A percentile compares a stretch with the other conserved stretches of the same genome.
These are phyloP conservation scores for Branchipolynoe longqiensis DNA, from an alignment of 2,888 invertebrate species.

Conservation along the genomic window DNA sequence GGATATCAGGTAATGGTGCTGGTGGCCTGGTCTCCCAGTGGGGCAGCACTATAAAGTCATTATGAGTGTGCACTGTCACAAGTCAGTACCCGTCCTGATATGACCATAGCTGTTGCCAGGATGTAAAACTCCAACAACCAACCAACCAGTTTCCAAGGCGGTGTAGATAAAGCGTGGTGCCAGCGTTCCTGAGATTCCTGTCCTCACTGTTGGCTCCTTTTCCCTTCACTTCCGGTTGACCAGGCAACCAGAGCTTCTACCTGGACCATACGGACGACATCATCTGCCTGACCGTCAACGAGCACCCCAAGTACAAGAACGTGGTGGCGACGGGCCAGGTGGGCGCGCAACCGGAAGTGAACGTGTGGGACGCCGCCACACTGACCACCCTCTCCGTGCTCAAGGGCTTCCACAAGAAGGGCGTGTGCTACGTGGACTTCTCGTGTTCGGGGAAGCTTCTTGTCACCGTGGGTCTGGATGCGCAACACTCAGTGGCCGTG, in stretches of 20 bases:
- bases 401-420: conserved; percentile 73
- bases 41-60: no score
- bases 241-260: conserved; percentile 81
- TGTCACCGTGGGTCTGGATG: conserved; percentile 79
- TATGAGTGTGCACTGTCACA: no score
- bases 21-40: no score
- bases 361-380: conserved; percentile 80
- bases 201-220: no score
- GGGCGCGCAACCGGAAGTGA: conserved; percentile 78
- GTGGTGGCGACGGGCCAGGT: conserved; percentile 82
- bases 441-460: conserved; percentile 81
- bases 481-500: conserved; percentile 77
- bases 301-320: conserved; percentile 80
- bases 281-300: conserved; percentile 80
- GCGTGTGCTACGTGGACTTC: conserved; percentile 81
- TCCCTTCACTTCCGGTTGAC: no score
- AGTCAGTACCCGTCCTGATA: no score
- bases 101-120: no score
- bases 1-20: no score
- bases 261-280: conserved; percentile 82
- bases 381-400: conserved; percentile 78
- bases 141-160: no score
- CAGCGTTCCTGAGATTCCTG: no score
- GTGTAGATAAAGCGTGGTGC: no score
- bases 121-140: no score